Evolutionary conservation across 2,797 vertebrate species (phyloP).

Genomic region (Sparidentex hasta): DNA sequence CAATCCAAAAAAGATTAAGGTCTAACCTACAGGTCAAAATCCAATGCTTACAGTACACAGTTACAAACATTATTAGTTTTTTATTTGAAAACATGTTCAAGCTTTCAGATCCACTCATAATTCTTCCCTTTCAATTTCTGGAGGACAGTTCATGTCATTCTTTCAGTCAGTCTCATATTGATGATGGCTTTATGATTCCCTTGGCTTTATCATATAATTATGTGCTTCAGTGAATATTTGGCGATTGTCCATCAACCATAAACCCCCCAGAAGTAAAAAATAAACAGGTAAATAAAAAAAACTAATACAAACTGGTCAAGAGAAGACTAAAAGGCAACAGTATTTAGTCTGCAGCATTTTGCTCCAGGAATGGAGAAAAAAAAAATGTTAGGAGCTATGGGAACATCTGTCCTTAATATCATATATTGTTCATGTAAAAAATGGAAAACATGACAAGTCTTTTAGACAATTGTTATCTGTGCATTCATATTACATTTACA

Average conservation of each 20-base stretch:
- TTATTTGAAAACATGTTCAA: neutral
- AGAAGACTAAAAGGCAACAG: slow-evolving; percentile 55
- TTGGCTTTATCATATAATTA: slow-evolving; percentile 76
- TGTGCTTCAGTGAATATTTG: slow-evolving; percentile 79
- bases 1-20: neutral
- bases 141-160: neutral
- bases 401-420: neutral
- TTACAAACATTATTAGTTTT: neutral
- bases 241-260: slow-evolving; percentile 48
- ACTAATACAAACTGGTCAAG: slow-evolving; percentile 26
- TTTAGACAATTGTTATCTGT: no score
- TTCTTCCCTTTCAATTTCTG: neutral
- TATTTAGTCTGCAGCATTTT: neutral
- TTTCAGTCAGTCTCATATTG: slow-evolving; percentile 8
- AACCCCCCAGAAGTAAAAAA: slow-evolving; percentile 18
- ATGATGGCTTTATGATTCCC: slow-evolving; percentile 82
- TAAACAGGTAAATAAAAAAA: neutral
- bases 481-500: no score
- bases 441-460: neutral
- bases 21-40: neutral
- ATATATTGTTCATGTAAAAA: neutral
- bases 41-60: neutral
- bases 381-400: no score
- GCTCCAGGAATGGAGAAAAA: no score
- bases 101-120: slow-evolving; percentile 4